Percentiles rank a stretch among this genome's conserved stretches.
Conservation (phyloP, 2,888 invertebrate genomes). For the Sphecodes monilicornis region DNA sequence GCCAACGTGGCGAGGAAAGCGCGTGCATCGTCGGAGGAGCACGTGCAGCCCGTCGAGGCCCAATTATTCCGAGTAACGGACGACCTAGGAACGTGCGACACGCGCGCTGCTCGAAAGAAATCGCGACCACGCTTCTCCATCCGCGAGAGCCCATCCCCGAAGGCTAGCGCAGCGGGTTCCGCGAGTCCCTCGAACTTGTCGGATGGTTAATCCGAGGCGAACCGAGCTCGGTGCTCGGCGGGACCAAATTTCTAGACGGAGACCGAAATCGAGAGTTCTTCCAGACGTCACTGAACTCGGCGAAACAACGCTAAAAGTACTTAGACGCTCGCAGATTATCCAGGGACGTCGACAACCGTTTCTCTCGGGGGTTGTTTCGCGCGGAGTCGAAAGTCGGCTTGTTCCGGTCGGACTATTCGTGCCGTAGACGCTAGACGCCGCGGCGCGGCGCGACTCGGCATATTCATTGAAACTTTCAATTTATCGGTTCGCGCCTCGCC, state of each 20-base stretch:
- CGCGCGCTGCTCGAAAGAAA: slow-evolving; percentile 39
- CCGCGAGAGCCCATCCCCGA: neutral
- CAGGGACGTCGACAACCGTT: neutral
- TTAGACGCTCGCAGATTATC: slow-evolving; percentile 11
- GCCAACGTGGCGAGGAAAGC: slow-evolving; percentile 52
- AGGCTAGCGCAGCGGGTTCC: neutral
- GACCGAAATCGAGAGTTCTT: slow-evolving; percentile 73
- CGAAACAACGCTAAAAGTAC: slow-evolving; percentile 46
- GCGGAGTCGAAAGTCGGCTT: slow-evolving; percentile 18
- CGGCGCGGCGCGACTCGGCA: neutral
- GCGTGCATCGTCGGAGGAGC: slow-evolving; percentile 57
- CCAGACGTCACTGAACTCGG: neutral
- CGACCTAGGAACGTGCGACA: slow-evolving; percentile 53
- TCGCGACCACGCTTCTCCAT: slow-evolving; percentile 16
- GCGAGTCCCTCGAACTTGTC: neutral
- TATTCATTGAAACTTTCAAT: slow-evolving; percentile 44
- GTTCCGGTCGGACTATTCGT: slow-evolving; percentile 1
- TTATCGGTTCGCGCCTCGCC: slow-evolving; percentile 19
- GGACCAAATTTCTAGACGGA: slow-evolving; percentile 54
- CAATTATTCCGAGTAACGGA: slow-evolving; percentile 71
- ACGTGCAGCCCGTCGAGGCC: slow-evolving; percentile 60
- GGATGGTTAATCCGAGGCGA: slow-evolving; percentile 50
- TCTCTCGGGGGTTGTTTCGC: neutral
- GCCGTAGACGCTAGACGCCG: neutral
- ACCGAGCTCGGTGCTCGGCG: slow-evolving; percentile 46